A percentile compares a stretch with the other conserved stretches of the same genome.
Evolutionary conservation across 2,797 vertebrate genomes (phyloP).

Genomic region (Anomalospiza imberbis): DNA sequence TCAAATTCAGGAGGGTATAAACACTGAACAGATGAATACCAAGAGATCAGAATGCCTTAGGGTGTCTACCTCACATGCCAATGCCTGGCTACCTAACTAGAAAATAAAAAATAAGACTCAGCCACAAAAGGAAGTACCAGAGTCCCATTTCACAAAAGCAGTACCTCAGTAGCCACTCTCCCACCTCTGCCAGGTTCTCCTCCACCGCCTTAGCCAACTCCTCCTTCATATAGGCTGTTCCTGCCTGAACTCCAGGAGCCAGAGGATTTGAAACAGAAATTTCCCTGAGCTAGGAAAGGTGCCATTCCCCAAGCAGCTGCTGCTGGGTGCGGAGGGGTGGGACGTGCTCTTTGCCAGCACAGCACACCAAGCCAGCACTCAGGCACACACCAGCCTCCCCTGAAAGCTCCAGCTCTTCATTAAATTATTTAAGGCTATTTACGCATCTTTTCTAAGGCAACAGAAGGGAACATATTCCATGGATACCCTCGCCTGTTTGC

Average conservation of each 20-base stretch:
- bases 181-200: neutral
- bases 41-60: neutral
- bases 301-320: neutral
- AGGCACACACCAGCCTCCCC: neutral
- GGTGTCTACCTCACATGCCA: neutral
- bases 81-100: neutral
- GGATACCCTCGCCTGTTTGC: neutral
- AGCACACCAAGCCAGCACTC: neutral
- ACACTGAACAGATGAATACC: neutral
- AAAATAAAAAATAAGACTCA: neutral
- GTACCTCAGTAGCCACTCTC: neutral
- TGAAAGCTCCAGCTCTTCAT: neutral
- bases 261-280: neutral
- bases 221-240: neutral
- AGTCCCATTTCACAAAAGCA: neutral
- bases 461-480: neutral
- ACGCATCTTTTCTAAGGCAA: neutral
- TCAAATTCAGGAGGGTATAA: neutral
- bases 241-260: neutral
- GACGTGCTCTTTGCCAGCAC: neutral
- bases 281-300: neutral
- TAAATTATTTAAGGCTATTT: neutral
- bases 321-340: neutral
- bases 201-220: neutral
- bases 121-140: neutral